These are phyloP conservation scores for Strix uralensis DNA, from an alignment of 2,113 vertebrate genomes.

Conservation along the genomic window DNA sequence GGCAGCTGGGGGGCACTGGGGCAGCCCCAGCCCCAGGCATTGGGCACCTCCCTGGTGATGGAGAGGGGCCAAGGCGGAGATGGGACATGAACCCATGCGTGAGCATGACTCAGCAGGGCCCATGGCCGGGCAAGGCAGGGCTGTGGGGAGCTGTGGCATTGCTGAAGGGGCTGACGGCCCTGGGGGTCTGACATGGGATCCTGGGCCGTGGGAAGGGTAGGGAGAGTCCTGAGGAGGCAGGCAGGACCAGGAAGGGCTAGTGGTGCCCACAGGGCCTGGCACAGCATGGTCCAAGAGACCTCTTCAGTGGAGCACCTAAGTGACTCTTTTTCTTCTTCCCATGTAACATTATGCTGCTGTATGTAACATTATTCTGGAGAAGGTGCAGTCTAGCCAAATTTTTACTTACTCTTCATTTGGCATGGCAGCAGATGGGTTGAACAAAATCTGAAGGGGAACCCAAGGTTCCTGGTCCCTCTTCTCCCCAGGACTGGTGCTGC, in stretches of 20 bases:
- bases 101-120: not conserved
- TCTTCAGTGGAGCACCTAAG: not conserved
- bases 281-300: not conserved
- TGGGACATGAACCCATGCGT: rapidly evolving
- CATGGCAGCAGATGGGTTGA: not conserved
- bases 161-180: rapidly evolving
- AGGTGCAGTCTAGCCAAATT: not conserved
- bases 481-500: not conserved
- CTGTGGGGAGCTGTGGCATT: not conserved
- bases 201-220: not conserved
- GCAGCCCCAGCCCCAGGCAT: not conserved
- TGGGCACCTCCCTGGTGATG: rapidly evolving
- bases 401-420: not conserved
- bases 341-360: not conserved
- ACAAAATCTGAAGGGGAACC: not conserved
- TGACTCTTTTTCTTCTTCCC: not conserved
- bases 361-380: not conserved
- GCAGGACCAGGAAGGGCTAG: not conserved
- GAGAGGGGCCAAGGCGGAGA: rapidly evolving
- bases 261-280: not conserved
- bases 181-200: not conserved
- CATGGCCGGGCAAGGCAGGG: not conserved
- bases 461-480: not conserved
- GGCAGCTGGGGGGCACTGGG: rapidly evolving
- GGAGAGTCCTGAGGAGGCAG: not conserved